Base-by-base conservation (phyloP, 2,113 vertebrate species). In the Lonchura striata region DNA sequence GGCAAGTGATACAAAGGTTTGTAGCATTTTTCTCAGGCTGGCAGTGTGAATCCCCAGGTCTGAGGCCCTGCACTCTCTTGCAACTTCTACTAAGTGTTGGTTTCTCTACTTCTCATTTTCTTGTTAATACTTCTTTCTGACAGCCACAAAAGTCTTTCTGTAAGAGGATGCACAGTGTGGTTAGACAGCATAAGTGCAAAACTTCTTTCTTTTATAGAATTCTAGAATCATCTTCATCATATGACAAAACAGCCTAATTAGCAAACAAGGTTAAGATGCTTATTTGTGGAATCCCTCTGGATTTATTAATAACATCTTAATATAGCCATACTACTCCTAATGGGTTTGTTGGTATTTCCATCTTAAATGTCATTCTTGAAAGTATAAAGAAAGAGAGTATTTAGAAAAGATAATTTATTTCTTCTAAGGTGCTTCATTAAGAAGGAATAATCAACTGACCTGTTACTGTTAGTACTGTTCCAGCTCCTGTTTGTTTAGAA, bases 401-500 rank as follows among this genome's bases (percentile, higher is more conserved):
- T 90, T 68, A 86, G 52, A 61, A 75, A 82, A 88, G 35, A 28
- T 15, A 39, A 85, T 46, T 15, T 25, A 27, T 74, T 92, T 87
- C 15, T 75, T 80, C 74, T 23, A 20, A 59, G 22, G 8, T 27
- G 9, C 22, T 47, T 57, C 31, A 35, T 66, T 64, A 52, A 49
- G 50, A 60, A 93, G 68, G 35, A 71, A 33, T 47, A 5, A 63
- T 31, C 12, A 25, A 98, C 98, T 96, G 57, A 98, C 98, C 98
- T 98, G 78, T 97, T 46, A 97, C 95, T 0, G 18, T 96, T 69
- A 98, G 66, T 7, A 44, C 25, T 23, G 98, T 98, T 72, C 98
- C 98, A 3, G 6, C 33, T 82, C 98, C 98, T 0, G 95, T 96
- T 71, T 82, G 93, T 90, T 98, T 98, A 14, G 98, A 97, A 22